Evolutionary conservation across 1,140 invertebrate genomes (phyloP), one percentile per base, ranked within the genome.

Genomic region (Bombus pyrosoma): DNA sequence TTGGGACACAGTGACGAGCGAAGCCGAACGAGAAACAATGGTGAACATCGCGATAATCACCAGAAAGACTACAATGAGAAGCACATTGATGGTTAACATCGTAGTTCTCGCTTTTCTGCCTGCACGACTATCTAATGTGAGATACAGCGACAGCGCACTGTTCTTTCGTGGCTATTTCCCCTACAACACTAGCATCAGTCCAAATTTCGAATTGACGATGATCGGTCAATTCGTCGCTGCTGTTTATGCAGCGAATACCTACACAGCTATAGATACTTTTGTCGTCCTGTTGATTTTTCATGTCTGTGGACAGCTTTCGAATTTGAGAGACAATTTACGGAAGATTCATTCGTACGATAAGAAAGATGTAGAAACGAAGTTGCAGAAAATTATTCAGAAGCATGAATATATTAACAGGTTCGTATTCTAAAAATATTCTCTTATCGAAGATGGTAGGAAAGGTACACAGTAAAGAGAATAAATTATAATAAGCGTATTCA

Each of bases 231-330:
- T 95, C 2, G 32, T 92, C 0, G 93, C 93, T 0, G 72, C 94
- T 8, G 76, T 90, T 10, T 84, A 94, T 0, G 92, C 93, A 0
- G 95, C 94, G 1, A 89, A 77, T 6, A 90, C 94, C 8, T 96
- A 96, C 84, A 91, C 96, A 0, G 91, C 91, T n/a, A 93, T 95
- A 62, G 95, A 96, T 64, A 94, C 92, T 4, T 91, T 96, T 37
- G 92, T 96, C 25, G 92, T 93, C 2, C 92, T 93, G 5, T 72
- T 96, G n/a, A 92, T 96, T 34, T 94, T 95, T 1, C 95, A 96
- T 80, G 92, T 94, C 28, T 93, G 95, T n/a, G 96, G 95, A 41
- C 94, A 96, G 37, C 82, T 96, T 32, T 47, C 73, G 10, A 89
- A 81, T 28, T 8, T 90, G 28, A 64, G 15, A 15, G 0, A 18